Percentiles rank a stretch among this genome's conserved stretches.
phyloP scores from a whole-genome alignment of 2,888 invertebrate genomes.

The Drosophila anceps region DNA sequence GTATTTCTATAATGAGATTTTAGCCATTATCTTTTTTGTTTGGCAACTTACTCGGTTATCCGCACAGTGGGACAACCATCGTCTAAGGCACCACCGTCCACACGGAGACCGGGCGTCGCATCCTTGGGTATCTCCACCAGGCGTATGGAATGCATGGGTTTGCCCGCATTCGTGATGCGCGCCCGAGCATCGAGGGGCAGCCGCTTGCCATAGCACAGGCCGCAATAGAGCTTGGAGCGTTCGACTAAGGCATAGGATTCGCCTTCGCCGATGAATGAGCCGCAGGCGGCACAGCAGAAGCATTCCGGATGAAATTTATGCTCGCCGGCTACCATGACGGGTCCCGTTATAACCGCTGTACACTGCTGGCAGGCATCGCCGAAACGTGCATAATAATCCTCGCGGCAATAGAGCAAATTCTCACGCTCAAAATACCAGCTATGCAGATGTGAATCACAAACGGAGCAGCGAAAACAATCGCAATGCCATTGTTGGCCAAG shows the following conservation, averaged over 20 bases:
- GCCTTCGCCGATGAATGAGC: conserved; percentile 94
- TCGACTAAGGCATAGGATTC: conserved; percentile 97
- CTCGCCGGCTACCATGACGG: conserved; percentile 97
- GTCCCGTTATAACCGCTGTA: conserved; percentile 89
- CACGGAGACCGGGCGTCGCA: conserved; percentile 88
- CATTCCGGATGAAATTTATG: conserved; percentile 98
- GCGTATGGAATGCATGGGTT: conserved; percentile 93
- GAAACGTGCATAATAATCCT: conserved; percentile 94
- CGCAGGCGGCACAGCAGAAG: conserved; percentile 94
- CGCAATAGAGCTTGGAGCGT: conserved; percentile 94
- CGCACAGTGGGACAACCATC: conserved; percentile 87
- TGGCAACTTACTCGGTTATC: conserved; percentile 88
- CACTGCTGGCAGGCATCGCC: conserved; percentile 96
- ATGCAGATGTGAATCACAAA: conserved; percentile 93
- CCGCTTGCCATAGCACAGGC: conserved; percentile 89
- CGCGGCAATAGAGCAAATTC: conserved; percentile 94
- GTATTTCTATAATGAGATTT: background rate
- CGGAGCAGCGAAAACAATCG: conserved; percentile 96
- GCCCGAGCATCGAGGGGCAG: conserved; percentile 60
- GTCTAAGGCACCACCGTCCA: conserved; percentile 75
- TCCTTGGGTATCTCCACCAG: conserved; percentile 91
- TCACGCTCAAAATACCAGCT: conserved; percentile 98
- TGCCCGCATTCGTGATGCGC: conserved; percentile 69
- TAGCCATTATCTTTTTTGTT: background rate
- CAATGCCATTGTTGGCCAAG: conserved; percentile 94